These are phyloP conservation scores for Hyposoter didymator DNA, from an alignment of 2,888 invertebrate species.

Conservation along the genomic window DNA sequence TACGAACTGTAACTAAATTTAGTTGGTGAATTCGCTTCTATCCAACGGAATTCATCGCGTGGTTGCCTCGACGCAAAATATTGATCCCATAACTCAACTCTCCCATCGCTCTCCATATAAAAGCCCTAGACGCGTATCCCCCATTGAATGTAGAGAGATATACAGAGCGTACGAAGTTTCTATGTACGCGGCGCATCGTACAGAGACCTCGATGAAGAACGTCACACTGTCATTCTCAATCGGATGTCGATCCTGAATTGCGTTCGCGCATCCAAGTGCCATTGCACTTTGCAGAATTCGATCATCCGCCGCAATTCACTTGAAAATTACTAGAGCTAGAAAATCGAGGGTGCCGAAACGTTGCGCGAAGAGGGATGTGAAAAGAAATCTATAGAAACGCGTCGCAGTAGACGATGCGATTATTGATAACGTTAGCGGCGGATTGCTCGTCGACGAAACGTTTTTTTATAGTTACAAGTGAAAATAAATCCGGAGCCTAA, in stretches of 20 bases:
- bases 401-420: not conserved
- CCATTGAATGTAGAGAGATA: conserved; percentile 11
- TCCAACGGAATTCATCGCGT: conserved; percentile 59
- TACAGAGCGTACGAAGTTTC: conserved; percentile 16
- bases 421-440: not conserved
- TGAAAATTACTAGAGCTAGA: conserved; percentile 25
- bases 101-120: conserved; percentile 42
- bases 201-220: conserved; percentile 30
- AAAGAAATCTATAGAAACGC: not conserved
- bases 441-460: not conserved
- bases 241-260: conserved; percentile 63
- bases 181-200: not conserved
- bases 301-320: conserved; percentile 40
- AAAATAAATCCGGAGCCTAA: not conserved
- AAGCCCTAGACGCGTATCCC: conserved; percentile 43
- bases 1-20: conserved; percentile 82
- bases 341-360: not conserved
- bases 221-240: conserved; percentile 66
- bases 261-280: conserved; percentile 51
- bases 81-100: conserved; percentile 47
- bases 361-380: not conserved
- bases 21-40: conserved; percentile 70
- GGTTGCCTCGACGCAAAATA: conserved; percentile 64
- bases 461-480: not conserved
- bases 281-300: conserved; percentile 41